phyloP scores from a whole-genome alignment of 1,140 invertebrate genomes.

The Aphis craccivora region DNA sequence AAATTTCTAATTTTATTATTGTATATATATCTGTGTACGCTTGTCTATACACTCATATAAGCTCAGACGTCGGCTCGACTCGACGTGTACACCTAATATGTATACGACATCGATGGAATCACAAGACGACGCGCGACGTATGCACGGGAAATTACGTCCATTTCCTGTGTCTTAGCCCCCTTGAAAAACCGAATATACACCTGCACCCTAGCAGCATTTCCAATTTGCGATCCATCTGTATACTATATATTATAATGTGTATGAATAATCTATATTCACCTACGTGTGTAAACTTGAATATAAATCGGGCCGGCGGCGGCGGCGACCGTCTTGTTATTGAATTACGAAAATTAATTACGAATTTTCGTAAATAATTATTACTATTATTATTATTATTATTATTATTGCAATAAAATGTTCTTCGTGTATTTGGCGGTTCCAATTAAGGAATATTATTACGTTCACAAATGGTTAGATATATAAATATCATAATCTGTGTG shows the following conservation, averaged over 20 bases:
- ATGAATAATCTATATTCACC: not conserved
- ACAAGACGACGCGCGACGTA: not conserved
- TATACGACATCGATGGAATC: not conserved
- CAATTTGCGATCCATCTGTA: not conserved
- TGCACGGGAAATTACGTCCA: slow-evolving; percentile 34
- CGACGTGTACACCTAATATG: not conserved
- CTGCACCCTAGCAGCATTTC: not conserved
- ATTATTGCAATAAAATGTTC: not conserved
- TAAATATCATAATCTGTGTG: not conserved
- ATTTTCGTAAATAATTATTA: slow-evolving; percentile 31
- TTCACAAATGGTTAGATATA: not conserved
- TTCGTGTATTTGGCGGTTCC: not conserved
- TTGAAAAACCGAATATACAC: not conserved
- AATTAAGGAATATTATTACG: not conserved
- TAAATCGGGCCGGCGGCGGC: not conserved
- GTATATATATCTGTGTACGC: not conserved
- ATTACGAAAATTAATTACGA: not conserved
- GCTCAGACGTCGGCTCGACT: not conserved
- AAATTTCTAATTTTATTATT: not conserved
- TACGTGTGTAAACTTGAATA: not conserved
- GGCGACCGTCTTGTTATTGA: not conserved
- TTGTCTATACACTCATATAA: not conserved
- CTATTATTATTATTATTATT: slow-evolving; percentile 7
- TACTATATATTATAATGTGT: not conserved
- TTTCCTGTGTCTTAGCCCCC: not conserved